Evolutionary conservation across 2,888 invertebrate species (phyloP).

Genomic region (Mimas tiliae): DNA sequence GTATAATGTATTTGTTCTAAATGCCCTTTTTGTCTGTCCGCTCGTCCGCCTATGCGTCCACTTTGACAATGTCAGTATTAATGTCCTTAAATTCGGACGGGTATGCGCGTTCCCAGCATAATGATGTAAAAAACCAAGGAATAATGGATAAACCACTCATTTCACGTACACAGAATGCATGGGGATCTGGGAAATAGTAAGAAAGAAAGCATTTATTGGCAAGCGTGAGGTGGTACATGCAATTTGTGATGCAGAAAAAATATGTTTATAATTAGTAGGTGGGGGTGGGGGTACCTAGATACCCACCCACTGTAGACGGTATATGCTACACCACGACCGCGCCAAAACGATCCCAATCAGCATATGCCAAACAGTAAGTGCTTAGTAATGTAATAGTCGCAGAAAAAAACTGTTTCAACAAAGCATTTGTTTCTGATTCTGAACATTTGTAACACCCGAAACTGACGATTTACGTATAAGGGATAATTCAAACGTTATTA

Average conservation of each 20-base stretch:
- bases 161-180: not conserved
- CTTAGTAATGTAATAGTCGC: too few relatives aligned
- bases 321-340: too few relatives aligned
- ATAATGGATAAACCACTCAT: conserved; percentile 23
- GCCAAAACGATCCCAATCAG: too few relatives aligned
- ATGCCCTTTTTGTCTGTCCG: conserved; percentile 55
- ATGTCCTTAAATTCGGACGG: conserved; percentile 40
- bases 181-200: not conserved
- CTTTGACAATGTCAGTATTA: conserved; percentile 58
- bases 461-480: not conserved
- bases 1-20: conserved; percentile 56
- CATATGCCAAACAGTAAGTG: too few relatives aligned
- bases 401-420: not conserved
- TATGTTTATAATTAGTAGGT: too few relatives aligned
- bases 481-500: too few relatives aligned
- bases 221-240: too few relatives aligned
- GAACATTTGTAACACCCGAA: not conserved
- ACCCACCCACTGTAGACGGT: too few relatives aligned
- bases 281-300: too few relatives aligned
- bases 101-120: conserved; percentile 16
- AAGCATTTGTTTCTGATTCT: not conserved
- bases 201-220: too few relatives aligned
- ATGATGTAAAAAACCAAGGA: conserved; percentile 12
- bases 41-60: conserved; percentile 33
- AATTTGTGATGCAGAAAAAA: too few relatives aligned